phyloP scores from a whole-genome alignment of 2,113 vertebrate genomes.

The Microcebus tavaratra region DNA sequence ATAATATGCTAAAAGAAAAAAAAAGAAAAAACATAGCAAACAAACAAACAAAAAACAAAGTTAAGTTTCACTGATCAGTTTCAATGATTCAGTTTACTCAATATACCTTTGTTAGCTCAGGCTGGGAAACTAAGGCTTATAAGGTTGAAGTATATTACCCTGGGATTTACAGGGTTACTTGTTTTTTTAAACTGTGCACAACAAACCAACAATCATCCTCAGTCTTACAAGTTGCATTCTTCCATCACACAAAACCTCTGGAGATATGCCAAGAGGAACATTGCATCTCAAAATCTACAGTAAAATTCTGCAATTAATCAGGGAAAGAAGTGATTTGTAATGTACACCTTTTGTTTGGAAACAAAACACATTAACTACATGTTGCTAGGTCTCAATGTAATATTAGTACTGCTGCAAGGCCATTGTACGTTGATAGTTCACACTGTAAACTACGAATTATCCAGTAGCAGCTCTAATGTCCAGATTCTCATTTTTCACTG shows the following conservation, averaged over 20 bases:
- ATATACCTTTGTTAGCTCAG: background rate
- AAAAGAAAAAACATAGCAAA: too few relatives aligned
- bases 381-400: background rate
- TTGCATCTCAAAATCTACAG: background rate
- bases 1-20: too few relatives aligned
- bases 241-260: background rate
- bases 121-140: background rate
- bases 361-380: constrained; percentile 49
- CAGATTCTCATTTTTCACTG: constrained; percentile 77
- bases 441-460: constrained; percentile 73
- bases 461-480: background rate
- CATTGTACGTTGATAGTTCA: constrained; percentile 51
- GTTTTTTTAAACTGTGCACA: background rate
- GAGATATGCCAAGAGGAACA: background rate
- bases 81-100: background rate
- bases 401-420: constrained; percentile 11
- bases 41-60: too few relatives aligned
- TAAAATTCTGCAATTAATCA: constrained; percentile 71
- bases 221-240: background rate
- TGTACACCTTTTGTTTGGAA: constrained; percentile 50
- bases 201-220: background rate
- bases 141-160: background rate
- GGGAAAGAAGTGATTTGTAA: constrained; percentile 64
- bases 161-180: background rate
- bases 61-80: background rate